These are phyloP conservation scores for Molorchus minor DNA, from an alignment of 2,888 invertebrate genomes.

Conservation along the genomic window DNA sequence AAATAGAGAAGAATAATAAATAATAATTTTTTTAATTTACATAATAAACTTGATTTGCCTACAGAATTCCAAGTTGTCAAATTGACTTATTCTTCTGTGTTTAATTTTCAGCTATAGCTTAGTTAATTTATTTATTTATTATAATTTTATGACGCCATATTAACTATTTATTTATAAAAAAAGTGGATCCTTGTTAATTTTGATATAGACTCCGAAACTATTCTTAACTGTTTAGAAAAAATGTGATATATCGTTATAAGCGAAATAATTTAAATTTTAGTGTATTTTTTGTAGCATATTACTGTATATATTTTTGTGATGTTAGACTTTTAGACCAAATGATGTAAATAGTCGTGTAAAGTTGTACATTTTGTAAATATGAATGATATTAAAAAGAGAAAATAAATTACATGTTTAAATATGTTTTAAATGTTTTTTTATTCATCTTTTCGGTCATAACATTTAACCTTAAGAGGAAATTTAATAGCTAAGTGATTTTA, in stretches of 20 bases:
- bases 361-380: constrained; percentile 45
- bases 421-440: constrained; percentile 15
- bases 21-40: constrained; percentile 6
- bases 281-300: constrained; percentile 19
- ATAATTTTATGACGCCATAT: constrained; percentile 25
- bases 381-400: constrained; percentile 26
- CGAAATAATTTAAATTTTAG: constrained; percentile 5
- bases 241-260: constrained; percentile 24
- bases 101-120: constrained; percentile 18
- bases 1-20: constrained; percentile 6
- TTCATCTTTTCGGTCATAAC: background rate
- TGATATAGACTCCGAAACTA: constrained; percentile 3
- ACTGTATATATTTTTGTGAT: constrained; percentile 44
- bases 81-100: constrained; percentile 20
- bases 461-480: background rate
- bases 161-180: constrained; percentile 29
- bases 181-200: constrained; percentile 5
- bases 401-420: constrained; percentile 31
- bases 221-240: constrained; percentile 5
- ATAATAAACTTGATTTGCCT: background rate
- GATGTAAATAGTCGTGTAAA: constrained; percentile 46
- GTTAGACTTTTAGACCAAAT: constrained; percentile 49
- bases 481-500: background rate
- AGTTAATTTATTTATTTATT: constrained; percentile 38
- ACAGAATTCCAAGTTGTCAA: constrained; percentile 6